Base-by-base conservation (phyloP, 2,888 invertebrate genomes). In the Cryptus armator region DNA sequence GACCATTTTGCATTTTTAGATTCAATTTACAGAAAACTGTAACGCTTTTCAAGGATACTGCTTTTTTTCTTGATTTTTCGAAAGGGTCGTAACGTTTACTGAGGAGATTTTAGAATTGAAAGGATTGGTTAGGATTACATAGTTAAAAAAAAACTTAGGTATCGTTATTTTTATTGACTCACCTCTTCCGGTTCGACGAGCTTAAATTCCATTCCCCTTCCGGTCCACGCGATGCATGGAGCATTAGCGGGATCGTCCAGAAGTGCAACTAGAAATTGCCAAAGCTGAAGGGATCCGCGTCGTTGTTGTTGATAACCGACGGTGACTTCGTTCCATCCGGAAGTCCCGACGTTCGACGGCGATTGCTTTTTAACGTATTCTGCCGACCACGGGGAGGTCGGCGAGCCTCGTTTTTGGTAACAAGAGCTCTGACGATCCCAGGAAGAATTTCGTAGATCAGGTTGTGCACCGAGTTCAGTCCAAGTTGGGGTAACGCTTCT, bases 131-230 rank as follows among this genome's bases (percentile, higher is more conserved):
- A 7, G 37, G 6, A 9, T 37, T 37, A 1, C 37, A 5, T 1
- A 37, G 9, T 5, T 37, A 68, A 59, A 64, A 74, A 68, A 46
- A 67, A 16, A 9, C 32, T 29, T 14, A 7, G 2, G 14, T 43
- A 10, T 14, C 7, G 2, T 19, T 43, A 10, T 14, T 29, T 37
- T 19, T 4, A 59, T 56, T 12, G 32, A 84, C 90, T 87, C 91
- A 96, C 98, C 95, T 99, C 99, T 94, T 99, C 99, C 0, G 99
- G 99, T 94, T 99, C 99, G 84, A 98, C 98, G 51, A 99, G 95
- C 93, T 99, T 99, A 94, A 99, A 99, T 94, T 99, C 99, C 95
- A 99, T 96, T 1, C 99, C 99, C 12, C 98, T 95, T 0, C 99
- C 99, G 0, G 99, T 99, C 99, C 99, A 99, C 1, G 98, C 97